A percentile compares a stretch with the other conserved stretches of the same genome.
Conservation (phyloP, 1,140 invertebrate species). For the Nephila pilipes region DNA sequence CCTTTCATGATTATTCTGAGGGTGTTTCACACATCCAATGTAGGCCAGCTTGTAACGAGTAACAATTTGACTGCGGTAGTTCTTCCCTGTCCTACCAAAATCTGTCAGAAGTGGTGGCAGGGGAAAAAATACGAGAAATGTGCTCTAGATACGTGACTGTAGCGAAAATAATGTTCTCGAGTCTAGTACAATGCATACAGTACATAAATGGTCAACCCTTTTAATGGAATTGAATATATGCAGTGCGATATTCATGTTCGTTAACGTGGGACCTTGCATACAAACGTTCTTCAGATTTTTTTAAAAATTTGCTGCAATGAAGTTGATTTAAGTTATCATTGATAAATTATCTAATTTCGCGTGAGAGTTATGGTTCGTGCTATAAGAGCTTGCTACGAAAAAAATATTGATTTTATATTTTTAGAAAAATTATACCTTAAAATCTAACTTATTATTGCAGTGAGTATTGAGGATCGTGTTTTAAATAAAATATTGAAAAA, state of each 20-base stretch:
- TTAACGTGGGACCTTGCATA: neutral
- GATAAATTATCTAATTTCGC: too few species aligned
- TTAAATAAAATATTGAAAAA: too few species aligned
- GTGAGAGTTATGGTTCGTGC: too few species aligned
- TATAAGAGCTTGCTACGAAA: too few species aligned
- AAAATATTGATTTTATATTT: too few species aligned
- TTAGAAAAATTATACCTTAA: too few species aligned
- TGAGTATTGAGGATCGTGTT: too few species aligned
- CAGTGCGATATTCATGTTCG: neutral
- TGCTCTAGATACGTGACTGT: conserved; percentile 42
- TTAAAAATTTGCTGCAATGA: too few species aligned
- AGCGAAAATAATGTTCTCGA: neutral
- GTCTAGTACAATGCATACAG: neutral
- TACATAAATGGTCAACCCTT: neutral
- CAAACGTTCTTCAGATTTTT: neutral
- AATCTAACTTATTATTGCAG: too few species aligned
- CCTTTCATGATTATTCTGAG: conserved; percentile 1
- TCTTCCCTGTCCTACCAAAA: neutral
- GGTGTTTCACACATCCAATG: neutral
- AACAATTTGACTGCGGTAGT: neutral
- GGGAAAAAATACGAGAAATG: conserved; percentile 2
- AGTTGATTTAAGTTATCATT: too few species aligned
- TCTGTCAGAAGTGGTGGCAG: neutral
- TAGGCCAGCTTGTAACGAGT: neutral
- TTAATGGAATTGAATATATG: conserved; percentile 27